Conservation (phyloP, 2,797 vertebrate genomes). For the Sardinella longiceps region DNA sequence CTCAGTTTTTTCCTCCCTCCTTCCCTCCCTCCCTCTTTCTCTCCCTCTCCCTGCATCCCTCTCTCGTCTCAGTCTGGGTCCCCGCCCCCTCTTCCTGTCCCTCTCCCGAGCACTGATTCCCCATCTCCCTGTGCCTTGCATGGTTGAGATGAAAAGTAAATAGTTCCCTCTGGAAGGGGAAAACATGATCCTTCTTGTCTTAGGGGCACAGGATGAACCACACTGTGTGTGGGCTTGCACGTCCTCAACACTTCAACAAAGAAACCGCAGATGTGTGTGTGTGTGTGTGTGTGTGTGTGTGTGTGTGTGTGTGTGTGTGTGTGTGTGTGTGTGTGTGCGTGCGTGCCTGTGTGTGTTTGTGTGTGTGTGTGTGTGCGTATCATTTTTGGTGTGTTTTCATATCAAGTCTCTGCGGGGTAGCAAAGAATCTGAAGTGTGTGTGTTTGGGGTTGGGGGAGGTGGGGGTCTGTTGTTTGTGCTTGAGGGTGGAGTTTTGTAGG, state of each 20-base stretch:
- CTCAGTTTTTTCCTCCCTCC: not conserved
- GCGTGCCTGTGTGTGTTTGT: slow-evolving; percentile 19
- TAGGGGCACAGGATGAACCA: slow-evolving; percentile 37
- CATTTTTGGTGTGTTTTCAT: slow-evolving; percentile 12
- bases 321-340: slow-evolving; percentile 21
- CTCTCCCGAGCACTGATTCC: slow-evolving; percentile 48
- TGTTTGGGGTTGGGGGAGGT: not conserved
- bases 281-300: slow-evolving; percentile 35
- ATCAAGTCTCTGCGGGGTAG: slow-evolving; percentile 19
- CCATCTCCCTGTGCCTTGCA: slow-evolving; percentile 61
- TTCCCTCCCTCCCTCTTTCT: not conserved
- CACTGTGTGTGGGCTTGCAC: slow-evolving; percentile 74
- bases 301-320: slow-evolving; percentile 28
- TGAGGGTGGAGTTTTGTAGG: slow-evolving; percentile 41
- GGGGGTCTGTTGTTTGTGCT: slow-evolving; percentile 6
- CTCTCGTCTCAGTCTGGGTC: not conserved
- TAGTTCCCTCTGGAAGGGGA: slow-evolving; percentile 57
- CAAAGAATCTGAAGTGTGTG: slow-evolving; percentile 10
- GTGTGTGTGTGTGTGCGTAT: slow-evolving; percentile 27
- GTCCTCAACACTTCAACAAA: slow-evolving; percentile 59
- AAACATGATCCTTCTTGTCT: slow-evolving; percentile 71
- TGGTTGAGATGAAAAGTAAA: slow-evolving; percentile 74
- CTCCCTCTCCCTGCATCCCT: not conserved
- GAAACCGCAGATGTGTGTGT: slow-evolving; percentile 23
- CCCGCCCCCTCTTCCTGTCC: slow-evolving; percentile 42